phyloP scores from a whole-genome alignment of 2,113 vertebrate species.

The Xiphias gladius region DNA sequence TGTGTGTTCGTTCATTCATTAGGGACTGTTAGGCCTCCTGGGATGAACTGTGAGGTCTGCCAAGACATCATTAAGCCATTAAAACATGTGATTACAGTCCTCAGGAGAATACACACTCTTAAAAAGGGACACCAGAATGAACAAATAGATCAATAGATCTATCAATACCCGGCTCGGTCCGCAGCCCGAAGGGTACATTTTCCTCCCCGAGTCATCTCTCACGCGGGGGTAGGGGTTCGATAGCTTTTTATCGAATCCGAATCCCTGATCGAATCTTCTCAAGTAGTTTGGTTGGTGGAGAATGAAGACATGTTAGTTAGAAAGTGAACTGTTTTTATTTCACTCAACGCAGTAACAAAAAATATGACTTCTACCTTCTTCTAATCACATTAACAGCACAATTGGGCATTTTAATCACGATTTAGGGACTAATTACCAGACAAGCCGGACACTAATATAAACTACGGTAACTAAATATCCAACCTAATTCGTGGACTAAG shows the following conservation, averaged over 20 bases:
- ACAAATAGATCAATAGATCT: constrained; percentile 68
- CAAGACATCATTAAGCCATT: constrained; percentile 73
- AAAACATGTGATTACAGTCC: constrained; percentile 59
- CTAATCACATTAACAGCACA: too few species aligned
- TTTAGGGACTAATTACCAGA: too few species aligned
- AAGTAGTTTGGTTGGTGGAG: background rate
- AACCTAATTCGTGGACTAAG: too few species aligned
- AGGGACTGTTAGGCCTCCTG: constrained; percentile 48
- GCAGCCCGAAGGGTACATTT: constrained; percentile 39
- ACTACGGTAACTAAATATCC: too few species aligned
- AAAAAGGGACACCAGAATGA: constrained; percentile 36
- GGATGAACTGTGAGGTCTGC: constrained; percentile 59
- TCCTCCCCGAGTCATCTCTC: constrained; percentile 20
- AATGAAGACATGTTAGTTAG: too few species aligned
- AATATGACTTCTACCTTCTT: too few species aligned
- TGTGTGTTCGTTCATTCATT: constrained; percentile 25
- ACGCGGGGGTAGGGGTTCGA: background rate
- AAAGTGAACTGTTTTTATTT: too few species aligned
- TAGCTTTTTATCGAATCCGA: background rate
- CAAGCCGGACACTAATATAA: too few species aligned
- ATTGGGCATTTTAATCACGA: too few species aligned
- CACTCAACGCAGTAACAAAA: too few species aligned
- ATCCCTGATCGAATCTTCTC: background rate
- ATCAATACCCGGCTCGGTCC: constrained; percentile 52
- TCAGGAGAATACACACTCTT: constrained; percentile 48